Evolutionary conservation across 2,797 vertebrate genomes (phyloP).

Genomic region (Notolabrus celidotus): DNA sequence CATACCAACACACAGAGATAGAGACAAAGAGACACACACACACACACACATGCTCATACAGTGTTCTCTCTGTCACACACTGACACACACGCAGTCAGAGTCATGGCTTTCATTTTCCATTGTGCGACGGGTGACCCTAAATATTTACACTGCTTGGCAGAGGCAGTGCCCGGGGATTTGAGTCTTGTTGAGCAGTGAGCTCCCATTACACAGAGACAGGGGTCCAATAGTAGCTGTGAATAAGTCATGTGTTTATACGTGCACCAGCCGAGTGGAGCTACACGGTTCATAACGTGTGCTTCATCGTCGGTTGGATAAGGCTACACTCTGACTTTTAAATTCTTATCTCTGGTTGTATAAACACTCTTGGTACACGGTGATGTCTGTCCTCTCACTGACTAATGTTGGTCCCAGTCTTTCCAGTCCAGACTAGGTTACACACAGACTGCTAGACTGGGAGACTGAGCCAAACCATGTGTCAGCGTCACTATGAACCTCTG

Average conservation of each 20-base stretch:
- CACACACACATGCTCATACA: background rate
- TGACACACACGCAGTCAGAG: slow-evolving; percentile 38
- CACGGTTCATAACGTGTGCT: slow-evolving; percentile 21
- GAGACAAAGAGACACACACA: background rate
- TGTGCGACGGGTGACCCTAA: slow-evolving; percentile 85
- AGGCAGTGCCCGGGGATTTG: slow-evolving; percentile 67
- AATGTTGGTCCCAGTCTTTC: slow-evolving; percentile 32
- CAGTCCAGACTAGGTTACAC: slow-evolving; percentile 32
- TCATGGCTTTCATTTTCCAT: slow-evolving; percentile 82
- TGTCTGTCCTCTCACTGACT: slow-evolving; percentile 37
- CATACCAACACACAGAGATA: slow-evolving; percentile 2
- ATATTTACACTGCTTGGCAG: slow-evolving; percentile 86
- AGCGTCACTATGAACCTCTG: slow-evolving; percentile 4
- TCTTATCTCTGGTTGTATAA: slow-evolving; percentile 37
- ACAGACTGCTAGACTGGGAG: too few relatives aligned
- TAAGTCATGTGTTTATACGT: slow-evolving; percentile 37
- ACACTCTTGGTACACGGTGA: slow-evolving; percentile 14
- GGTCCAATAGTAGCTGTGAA: slow-evolving; percentile 36
- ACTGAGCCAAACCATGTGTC: slow-evolving; percentile 26
- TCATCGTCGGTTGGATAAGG: slow-evolving; percentile 21
- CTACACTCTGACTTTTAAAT: slow-evolving; percentile 4
- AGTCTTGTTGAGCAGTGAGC: slow-evolving; percentile 39
- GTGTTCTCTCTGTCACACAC: slow-evolving; percentile 14
- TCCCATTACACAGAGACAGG: slow-evolving; percentile 46
- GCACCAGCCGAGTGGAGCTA: slow-evolving; percentile 23